Conservation (phyloP, 2,888 invertebrate species). For the Lapara coniferarum region DNA sequence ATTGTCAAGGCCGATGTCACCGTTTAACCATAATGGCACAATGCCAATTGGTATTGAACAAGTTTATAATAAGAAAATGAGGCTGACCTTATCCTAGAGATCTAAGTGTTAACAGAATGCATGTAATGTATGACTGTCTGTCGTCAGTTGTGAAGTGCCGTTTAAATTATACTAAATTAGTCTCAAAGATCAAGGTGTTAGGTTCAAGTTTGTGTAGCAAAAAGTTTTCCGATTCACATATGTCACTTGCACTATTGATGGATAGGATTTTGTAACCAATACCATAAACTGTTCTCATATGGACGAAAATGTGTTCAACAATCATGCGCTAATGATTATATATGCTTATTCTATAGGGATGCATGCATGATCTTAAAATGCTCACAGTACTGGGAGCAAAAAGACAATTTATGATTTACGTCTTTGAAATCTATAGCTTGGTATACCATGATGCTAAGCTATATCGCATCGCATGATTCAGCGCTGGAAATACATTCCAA, state of each 20-base stretch:
- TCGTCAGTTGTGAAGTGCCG: neutral
- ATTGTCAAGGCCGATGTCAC: constrained; percentile 17
- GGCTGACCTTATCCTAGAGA: constrained; percentile 20
- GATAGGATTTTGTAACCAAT: too few species aligned
- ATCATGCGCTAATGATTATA: too few species aligned
- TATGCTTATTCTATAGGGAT: too few species aligned
- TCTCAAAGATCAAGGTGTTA: too few species aligned
- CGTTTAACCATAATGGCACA: constrained; percentile 10
- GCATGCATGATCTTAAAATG: too few species aligned
- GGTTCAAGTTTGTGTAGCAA: too few species aligned
- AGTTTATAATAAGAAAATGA: constrained; percentile 21
- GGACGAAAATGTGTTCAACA: neutral
- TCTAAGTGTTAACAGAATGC: neutral
- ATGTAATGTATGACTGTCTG: neutral
- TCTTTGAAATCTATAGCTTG: constrained; percentile 11
- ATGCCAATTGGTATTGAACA: constrained; percentile 22
- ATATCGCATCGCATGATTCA: constrained; percentile 35
- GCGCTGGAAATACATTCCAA: constrained; percentile 35
- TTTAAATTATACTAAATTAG: neutral
- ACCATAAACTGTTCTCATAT: too few species aligned
- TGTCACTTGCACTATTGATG: too few species aligned
- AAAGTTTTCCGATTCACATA: too few species aligned
- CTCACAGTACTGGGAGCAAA: too few species aligned
- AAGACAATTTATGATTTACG: too few species aligned
- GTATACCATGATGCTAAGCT: neutral